These are phyloP conservation scores for Austrofundulus limnaeus DNA, from an alignment of 2,113 vertebrate species.

Conservation along the genomic window DNA sequence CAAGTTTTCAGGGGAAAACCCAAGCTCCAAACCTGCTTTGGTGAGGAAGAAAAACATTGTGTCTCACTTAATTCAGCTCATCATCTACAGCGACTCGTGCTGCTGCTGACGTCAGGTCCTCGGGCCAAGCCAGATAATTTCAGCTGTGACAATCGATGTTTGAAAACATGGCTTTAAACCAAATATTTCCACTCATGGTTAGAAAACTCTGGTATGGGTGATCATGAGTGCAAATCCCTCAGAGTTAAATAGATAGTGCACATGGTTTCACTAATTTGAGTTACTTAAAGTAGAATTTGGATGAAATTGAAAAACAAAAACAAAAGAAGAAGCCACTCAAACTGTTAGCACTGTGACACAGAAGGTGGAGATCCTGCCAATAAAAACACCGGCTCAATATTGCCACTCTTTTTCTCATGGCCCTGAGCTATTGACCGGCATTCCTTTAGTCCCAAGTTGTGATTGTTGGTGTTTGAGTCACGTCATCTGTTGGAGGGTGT, in stretches of 20 bases:
- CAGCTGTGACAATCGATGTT: conserved; percentile 36
- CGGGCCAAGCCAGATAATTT: conserved; percentile 14
- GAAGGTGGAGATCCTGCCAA: conserved; percentile 45
- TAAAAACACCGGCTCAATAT: conserved; percentile 62
- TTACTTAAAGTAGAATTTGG: not conserved
- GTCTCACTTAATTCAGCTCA: conserved; percentile 27
- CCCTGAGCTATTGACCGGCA: conserved; percentile 54
- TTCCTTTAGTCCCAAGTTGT: conserved; percentile 58
- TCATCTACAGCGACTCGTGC: conserved; percentile 36
- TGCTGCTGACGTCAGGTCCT: conserved; percentile 24
- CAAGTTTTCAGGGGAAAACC: conserved; percentile 57
- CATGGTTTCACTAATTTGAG: conserved; percentile 14
- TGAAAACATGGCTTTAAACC: conserved; percentile 19
- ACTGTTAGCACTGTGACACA: not conserved
- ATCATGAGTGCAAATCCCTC: not conserved
- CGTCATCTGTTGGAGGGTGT: conserved; percentile 66
- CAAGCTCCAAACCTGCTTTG: conserved; percentile 32
- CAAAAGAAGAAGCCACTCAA: not conserved
- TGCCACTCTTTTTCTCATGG: conserved; percentile 58
- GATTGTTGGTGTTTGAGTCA: conserved; percentile 47
- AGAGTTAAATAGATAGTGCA: conserved; percentile 1
- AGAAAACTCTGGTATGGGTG: conserved; percentile 20
- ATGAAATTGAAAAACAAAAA: not conserved
- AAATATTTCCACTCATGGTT: conserved; percentile 13
- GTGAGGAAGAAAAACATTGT: conserved; percentile 31